Conservation (phyloP, 2,888 invertebrate species). For the Altica lythri region DNA sequence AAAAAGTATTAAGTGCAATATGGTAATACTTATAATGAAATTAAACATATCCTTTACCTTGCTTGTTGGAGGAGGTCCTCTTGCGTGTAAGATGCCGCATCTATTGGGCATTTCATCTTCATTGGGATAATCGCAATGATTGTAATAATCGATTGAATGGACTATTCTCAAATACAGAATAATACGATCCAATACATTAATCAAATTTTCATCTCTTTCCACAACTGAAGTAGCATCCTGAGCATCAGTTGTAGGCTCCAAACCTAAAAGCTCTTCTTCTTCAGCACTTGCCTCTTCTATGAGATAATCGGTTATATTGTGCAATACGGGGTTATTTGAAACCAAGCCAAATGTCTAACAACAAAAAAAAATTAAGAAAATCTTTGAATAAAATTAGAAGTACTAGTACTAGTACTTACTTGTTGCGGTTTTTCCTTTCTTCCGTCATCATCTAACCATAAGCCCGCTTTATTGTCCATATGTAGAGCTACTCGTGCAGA, state of each 20-base stretch:
- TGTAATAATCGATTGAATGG: constrained; percentile 98
- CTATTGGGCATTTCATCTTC: constrained; percentile 99
- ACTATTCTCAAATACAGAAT: constrained; percentile 94
- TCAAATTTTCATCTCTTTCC: constrained; percentile 73
- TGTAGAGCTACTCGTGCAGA: constrained; percentile 91
- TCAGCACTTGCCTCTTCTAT: constrained; percentile 99
- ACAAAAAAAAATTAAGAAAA: constrained; percentile 12
- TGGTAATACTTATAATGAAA: too few species aligned
- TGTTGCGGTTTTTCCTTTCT: constrained; percentile 54
- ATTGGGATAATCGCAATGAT: constrained; percentile 97
- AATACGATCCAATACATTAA: constrained; percentile 77
- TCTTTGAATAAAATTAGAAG: background rate
- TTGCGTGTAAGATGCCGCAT: constrained; percentile 97
- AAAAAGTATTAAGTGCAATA: background rate
- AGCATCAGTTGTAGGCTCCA: constrained; percentile 60
- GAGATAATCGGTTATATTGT: constrained; percentile 95
- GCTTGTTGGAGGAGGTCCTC: constrained; percentile 84
- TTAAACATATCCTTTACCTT: too few species aligned
- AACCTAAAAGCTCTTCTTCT: constrained; percentile 90
- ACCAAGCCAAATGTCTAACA: constrained; percentile 69
- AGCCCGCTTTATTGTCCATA: constrained; percentile 80
- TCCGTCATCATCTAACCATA: constrained; percentile 70
- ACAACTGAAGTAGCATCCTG: constrained; percentile 60
- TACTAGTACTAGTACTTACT: constrained; percentile 37
- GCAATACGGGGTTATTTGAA: constrained; percentile 89